Evolutionary conservation across 2,888 invertebrate species (phyloP), one percentile per base, ranked within the genome.

Genomic region (Tachina lurida): DNA sequence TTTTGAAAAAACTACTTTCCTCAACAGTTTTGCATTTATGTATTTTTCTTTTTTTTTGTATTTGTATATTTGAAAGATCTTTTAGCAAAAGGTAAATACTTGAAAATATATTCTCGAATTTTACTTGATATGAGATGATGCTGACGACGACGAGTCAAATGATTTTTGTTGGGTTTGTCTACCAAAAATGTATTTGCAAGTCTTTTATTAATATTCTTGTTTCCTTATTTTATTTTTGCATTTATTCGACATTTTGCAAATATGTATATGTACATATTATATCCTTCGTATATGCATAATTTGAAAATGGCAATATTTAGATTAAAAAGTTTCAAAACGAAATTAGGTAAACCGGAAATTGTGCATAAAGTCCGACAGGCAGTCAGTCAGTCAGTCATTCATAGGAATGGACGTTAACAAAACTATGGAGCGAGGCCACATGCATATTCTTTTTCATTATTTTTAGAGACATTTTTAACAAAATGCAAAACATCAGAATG

Each of bases 311-410:
- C 67, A 78, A 84, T 78, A 78, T 84, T 78, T 78, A 74, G 83
- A 84, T 84, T 78, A 78, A 84, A 84, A 78, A 78, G 60, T 68
- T 67, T 73, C 49, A 19, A 78, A 84, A 84, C 47, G 52, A 84
- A 84, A 84, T 84, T 84, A 84, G 83, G 77, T 78, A 84, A 84
- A 84, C 83, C 83, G 83, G 83, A 84, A 84, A 84, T 84, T 84
- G 54, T 84, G 15, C 58, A 83, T 58, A 68, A 60, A 60, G 19
- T 68, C 54, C 31, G 68, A 62, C 60, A 67, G 54, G 22, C 49
- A 65, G 49, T 19, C 19, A 15, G 43, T 17, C 15, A 45, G 47
- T 3, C 31, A 58, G 47, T 7, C 47, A 67, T 31, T n/a, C 2
- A 4, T 5, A 54, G 39, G 71, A 45, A 63, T 54, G 68, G 47